phyloP scores from a whole-genome alignment of 2,797 vertebrate genomes.

The Spheniscus humboldti region DNA sequence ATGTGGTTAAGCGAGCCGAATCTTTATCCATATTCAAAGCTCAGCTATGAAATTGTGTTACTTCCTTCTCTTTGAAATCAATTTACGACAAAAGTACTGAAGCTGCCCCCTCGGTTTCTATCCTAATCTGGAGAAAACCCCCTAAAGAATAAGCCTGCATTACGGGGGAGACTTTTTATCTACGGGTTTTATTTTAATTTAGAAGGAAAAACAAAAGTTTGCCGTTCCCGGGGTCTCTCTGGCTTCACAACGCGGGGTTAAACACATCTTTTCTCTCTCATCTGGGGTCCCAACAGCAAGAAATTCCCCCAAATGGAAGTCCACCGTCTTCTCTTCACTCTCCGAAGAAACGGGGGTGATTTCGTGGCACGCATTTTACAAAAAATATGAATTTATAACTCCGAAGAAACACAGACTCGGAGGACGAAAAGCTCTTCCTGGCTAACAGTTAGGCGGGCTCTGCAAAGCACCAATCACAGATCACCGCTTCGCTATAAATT shows the following conservation, averaged over 20 bases:
- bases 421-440: conserved; percentile 65
- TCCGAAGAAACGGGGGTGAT: conserved; percentile 6
- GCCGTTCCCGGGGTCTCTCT: conserved; percentile 39
- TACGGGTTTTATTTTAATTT: conserved; percentile 42
- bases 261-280: conserved; percentile 33
- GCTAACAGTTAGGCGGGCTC: conserved; percentile 66
- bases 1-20: conserved; percentile 53
- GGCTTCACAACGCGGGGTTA: conserved; percentile 15
- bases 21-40: conserved; percentile 63
- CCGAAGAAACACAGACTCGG: conserved; percentile 65
- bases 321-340: neutral
- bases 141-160: neutral
- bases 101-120: neutral
- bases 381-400: conserved; percentile 57
- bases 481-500: conserved; percentile 66
- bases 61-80: conserved; percentile 59
- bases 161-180: neutral
- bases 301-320: neutral
- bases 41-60: conserved; percentile 64
- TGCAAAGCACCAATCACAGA: conserved; percentile 68
- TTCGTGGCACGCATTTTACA: neutral
- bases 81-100: conserved; percentile 20
- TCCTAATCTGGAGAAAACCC: conserved; percentile 14
- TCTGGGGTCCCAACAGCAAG: neutral
- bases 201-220: conserved; percentile 66